Evolutionary conservation across 2,888 invertebrate species (phyloP).

Genomic region (Phania funesta): DNA sequence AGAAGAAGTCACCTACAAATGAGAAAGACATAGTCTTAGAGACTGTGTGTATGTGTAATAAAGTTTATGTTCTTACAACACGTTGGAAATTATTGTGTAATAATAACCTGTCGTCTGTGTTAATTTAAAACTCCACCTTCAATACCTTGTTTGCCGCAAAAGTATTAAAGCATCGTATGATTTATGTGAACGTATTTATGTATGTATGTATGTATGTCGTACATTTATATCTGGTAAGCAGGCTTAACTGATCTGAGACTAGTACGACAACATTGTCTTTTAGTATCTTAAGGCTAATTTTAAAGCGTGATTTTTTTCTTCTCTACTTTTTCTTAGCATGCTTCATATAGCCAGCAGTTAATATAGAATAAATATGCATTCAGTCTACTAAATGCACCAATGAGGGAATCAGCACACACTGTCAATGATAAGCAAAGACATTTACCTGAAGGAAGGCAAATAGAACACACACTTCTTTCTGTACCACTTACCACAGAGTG

Average conservation of each 20-base stretch:
- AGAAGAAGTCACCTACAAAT: not conserved
- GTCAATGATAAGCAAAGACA: conserved; percentile 41
- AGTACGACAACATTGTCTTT: conserved; percentile 50
- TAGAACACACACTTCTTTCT: not conserved
- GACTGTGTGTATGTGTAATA: not conserved
- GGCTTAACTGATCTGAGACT: conserved; percentile 40
- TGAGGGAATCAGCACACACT: conserved; percentile 11
- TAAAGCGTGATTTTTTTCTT: not conserved
- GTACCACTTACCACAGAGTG: conserved; percentile 8
- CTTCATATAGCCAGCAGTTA: conserved; percentile 18
- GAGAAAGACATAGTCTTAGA: not conserved
- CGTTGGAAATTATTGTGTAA: conserved; percentile 43
- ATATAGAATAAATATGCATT: conserved; percentile 46
- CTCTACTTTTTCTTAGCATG: not conserved
- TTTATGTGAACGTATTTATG: conserved; percentile 25
- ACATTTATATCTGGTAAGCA: conserved; percentile 12
- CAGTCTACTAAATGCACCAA: conserved; percentile 29
- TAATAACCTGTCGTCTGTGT: conserved; percentile 61
- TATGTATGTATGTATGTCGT: too few species aligned
- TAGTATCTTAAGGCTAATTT: conserved; percentile 51
- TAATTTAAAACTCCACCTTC: conserved; percentile 66
- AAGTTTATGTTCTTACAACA: conserved; percentile 17
- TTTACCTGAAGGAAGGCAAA: conserved; percentile 9
- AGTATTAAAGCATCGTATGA: conserved; percentile 5
- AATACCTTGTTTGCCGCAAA: not conserved